phyloP scores from a whole-genome alignment of 1,140 invertebrate species.

The Pseudomyrmex pallidus region DNA sequence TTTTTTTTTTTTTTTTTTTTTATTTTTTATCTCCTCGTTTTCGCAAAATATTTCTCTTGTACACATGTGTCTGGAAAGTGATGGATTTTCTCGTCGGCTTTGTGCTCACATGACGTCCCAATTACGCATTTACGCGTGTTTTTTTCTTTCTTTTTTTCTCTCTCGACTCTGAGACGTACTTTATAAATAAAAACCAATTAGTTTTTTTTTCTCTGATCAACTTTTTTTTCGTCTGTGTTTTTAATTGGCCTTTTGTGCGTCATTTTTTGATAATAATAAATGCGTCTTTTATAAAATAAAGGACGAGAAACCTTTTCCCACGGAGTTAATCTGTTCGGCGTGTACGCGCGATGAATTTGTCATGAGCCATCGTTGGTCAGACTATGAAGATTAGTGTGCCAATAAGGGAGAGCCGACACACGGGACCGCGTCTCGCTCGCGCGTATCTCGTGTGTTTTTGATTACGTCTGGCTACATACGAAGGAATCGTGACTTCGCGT shows the following conservation, averaged over 20 bases:
- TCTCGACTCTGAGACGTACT: no score
- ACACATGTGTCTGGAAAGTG: not conserved
- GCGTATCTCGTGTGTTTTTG: conserved; percentile 75
- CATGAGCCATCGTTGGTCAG: not conserved
- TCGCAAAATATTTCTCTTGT: conserved; percentile 16
- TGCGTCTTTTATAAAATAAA: not conserved
- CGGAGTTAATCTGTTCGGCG: conserved; percentile 5
- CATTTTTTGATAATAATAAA: not conserved
- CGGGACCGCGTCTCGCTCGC: conserved; percentile 44
- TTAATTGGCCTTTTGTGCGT: no score
- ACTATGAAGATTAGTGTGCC: conserved; percentile 20
- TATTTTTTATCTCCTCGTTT: not conserved
- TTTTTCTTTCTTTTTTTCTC: no score
- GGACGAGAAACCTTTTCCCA: not conserved
- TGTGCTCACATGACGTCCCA: not conserved
- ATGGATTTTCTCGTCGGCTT: conserved; percentile 3
- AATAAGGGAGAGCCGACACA: conserved; percentile 13
- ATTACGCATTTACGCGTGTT: no score
- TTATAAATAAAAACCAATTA: no score
- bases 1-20: not conserved
- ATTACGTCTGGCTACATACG: conserved; percentile 72
- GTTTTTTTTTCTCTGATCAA: no score
- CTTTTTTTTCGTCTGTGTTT: no score
- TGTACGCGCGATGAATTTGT: conserved; percentile 2
- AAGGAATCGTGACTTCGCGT: conserved; percentile 74